These are phyloP conservation scores for Rhinolophus ferrumequinum DNA, from an alignment of 2,113 vertebrate genomes.

Conservation along the genomic window DNA sequence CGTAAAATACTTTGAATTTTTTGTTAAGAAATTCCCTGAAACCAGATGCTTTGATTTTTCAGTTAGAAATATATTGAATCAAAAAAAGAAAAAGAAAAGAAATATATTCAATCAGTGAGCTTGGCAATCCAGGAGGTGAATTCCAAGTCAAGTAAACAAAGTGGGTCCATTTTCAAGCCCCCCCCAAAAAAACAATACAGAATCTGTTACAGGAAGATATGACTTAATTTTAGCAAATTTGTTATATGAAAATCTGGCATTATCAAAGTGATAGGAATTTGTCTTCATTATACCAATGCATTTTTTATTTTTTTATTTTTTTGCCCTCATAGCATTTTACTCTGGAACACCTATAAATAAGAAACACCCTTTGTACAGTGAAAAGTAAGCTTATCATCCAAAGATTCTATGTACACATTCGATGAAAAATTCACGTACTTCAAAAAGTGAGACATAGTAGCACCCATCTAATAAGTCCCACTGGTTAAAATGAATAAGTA, in stretches of 20 bases:
- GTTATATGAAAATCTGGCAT: not conserved
- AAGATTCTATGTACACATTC: not conserved
- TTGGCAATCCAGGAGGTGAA: not conserved
- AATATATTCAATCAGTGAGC: not conserved
- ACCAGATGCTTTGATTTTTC: not conserved
- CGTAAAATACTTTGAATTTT: conserved; percentile 7
- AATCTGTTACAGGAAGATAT: not conserved
- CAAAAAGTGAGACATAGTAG: not conserved
- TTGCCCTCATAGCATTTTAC: not conserved
- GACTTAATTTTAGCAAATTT: not conserved
- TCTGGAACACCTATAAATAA: not conserved
- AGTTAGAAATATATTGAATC: not conserved
- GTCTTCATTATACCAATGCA: not conserved
- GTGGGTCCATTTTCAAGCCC: not conserved
- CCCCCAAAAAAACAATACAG: not conserved
- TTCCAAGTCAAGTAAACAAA: not conserved
- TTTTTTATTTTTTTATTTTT: not conserved
- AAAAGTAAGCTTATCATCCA: not conserved
- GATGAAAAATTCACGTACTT: not conserved
- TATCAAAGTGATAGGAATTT: not conserved
- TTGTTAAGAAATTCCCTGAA: conserved; percentile 12
- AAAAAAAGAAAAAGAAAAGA: no score
- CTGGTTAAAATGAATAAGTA: conserved; percentile 21
- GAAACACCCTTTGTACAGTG: not conserved
- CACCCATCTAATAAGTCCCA: not conserved